Conservation (phyloP, 2,113 vertebrate genomes). For the Oxygymnocypris stewartii region DNA sequence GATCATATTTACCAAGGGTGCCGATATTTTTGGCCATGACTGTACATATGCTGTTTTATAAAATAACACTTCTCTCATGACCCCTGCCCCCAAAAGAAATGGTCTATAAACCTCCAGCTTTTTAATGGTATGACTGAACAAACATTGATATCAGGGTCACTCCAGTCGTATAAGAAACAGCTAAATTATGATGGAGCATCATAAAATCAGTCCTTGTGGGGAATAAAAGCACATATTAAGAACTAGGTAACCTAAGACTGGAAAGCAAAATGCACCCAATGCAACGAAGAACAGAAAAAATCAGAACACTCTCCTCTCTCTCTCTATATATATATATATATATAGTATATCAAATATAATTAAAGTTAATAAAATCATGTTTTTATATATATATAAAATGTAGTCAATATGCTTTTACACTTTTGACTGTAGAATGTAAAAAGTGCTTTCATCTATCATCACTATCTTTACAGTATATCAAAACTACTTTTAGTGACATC, state of each 20-base stretch:
- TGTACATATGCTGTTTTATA: too few species aligned
- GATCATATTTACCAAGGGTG: too few species aligned
- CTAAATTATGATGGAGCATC: not conserved
- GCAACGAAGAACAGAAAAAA: not conserved
- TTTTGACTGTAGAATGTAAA: too few species aligned
- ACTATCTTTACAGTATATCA: too few species aligned
- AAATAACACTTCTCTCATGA: not conserved
- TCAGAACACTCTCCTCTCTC: not conserved
- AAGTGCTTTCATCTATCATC: too few species aligned
- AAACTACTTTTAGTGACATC: too few species aligned
- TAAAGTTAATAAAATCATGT: too few species aligned
- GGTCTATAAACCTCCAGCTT: not conserved
- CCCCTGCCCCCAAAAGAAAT: not conserved
- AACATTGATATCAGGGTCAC: not conserved
- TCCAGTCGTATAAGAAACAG: not conserved
- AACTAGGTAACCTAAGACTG: not conserved
- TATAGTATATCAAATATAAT: too few species aligned
- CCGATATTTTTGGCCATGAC: too few species aligned
- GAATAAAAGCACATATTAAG: slow-evolving; percentile 9
- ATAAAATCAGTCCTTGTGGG: not conserved
- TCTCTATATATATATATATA: too few species aligned
- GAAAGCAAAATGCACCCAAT: not conserved
- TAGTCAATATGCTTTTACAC: too few species aligned
- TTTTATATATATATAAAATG: too few species aligned
- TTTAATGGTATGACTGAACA: not conserved